Evolutionary conservation across 2,797 vertebrate species (phyloP).

Genomic region (Cryptoprocta ferox): DNA sequence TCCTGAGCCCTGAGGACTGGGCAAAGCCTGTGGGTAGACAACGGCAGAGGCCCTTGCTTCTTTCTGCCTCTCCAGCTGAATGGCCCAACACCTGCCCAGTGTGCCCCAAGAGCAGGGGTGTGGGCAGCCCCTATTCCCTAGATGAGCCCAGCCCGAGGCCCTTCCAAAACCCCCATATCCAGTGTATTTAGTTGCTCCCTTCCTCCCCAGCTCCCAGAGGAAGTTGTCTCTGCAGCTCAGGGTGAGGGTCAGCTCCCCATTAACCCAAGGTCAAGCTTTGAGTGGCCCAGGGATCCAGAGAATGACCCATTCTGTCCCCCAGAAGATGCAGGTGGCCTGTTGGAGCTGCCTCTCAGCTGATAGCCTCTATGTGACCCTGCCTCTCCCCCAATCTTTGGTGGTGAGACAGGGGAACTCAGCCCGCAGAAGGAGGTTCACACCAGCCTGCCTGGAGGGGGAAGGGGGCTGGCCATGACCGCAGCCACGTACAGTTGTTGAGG

Average conservation of each 20-base stretch:
- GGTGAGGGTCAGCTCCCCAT: background rate
- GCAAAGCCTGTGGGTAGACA: background rate
- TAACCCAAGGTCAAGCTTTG: background rate
- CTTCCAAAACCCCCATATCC: background rate
- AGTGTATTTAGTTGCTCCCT: background rate
- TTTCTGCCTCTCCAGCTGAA: background rate
- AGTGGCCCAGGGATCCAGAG: background rate
- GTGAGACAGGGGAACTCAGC: background rate
- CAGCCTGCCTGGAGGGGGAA: background rate
- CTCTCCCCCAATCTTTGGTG: background rate
- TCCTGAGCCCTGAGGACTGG: background rate
- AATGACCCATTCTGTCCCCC: background rate
- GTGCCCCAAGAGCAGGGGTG: background rate
- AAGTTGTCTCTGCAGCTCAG: background rate
- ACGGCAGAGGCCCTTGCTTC: background rate
- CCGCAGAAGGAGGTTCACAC: background rate
- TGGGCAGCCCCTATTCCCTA: background rate
- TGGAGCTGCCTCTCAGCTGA: background rate
- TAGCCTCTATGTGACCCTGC: background rate
- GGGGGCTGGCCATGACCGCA: background rate
- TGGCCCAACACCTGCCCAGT: background rate
- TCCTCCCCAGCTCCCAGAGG: background rate
- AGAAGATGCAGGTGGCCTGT: background rate
- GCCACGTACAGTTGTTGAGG: slow-evolving; percentile 98
- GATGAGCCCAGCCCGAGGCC: background rate